Base-by-base conservation (phyloP, 2,888 invertebrate genomes). In the Stenotaenia linearis region DNA sequence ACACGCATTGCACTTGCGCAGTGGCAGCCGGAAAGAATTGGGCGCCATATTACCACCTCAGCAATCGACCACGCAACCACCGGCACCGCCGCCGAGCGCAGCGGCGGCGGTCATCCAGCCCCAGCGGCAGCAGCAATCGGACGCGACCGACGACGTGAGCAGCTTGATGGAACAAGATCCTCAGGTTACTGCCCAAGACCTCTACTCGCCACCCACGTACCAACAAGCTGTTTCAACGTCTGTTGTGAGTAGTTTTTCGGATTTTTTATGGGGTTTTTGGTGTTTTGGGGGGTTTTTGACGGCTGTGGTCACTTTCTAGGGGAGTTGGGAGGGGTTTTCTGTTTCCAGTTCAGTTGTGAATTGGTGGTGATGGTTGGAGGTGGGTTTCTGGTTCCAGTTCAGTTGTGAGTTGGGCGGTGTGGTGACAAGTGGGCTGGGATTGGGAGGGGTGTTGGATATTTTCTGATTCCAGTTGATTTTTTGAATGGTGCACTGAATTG, bases 41-140 rank as follows among this genome's bases (percentile, higher is more conserved):
- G 56, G 21, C 23, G 23, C 56, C 21, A 56, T 21, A 23, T 21
- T 56, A 56, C 61, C 78, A 25, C 80, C 80, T 69, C 76, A 23
- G 30, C 37, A 77, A n/a, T 7, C 18, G 77, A 56, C 56, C 21
- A 56, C 56, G 23, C 77, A 77, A 35, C 50, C 28, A 78, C 81
- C 82, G 89, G 89, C 88, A 88, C 88, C 87, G 88, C 25, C 56
- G 7, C 69, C 32, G 78, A 45, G 18, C 23, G 77, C 0, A 77
- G 77, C 25, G 61, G 28, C 32, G 45, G 35, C 15, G 77, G 81
- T 61, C 18, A 75, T 23, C 74, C 75, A 40, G 40, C 76, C 61
- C 56, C 78, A 15, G 50, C 69, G 23, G 40, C 37, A 35, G 35
- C 18, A 10, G 9, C 21, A 32, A 21, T 45, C 35, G 21, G 45